Base-by-base conservation (phyloP, 2,797 vertebrate species). In the Hipposideros larvatus region DNA sequence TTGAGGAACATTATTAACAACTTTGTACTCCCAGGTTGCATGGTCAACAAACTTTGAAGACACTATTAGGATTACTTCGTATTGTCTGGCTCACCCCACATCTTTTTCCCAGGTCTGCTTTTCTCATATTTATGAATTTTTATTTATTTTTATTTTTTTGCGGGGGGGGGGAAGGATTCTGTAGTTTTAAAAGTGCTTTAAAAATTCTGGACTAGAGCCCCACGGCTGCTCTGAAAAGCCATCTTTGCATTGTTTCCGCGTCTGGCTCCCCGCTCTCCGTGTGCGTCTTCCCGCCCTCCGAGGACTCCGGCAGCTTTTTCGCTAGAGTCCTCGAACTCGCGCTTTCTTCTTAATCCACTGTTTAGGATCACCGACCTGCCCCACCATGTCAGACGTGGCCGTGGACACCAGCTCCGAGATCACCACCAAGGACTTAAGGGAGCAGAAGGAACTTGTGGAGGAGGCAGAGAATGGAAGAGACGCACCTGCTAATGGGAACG, bases 391-490 rank as follows among this genome's bases (percentile, higher is more conserved):
- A 55, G 53, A 55, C 15, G 18, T 13, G 14, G 53, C 53, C 51
- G 6, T 55, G 53, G 15, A 55, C 15, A 55, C 53, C 53, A 55
- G 53, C 4, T 19, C 53, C 16, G 4, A 55, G 53, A 55, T 55
- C 18, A 55, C 53, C 53, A 55, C 53, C 16, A 98, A 99, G 99
- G 99, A 99, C 95, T 98, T 99, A 98, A 99, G 99, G 97, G 99
- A 99, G 98, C 99, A 99, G 99, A 99, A 99, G 98, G 99, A 99
- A 98, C 98, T 99, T 90, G 98, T 99, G 95, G 99, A 99, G 98
- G 99, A 99, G 98, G 99, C 99, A 96, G 99, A 99, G 98, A 99
- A 99, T 51, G 99, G 99, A 92, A 99, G 99, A 98, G 99, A 99
- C 31, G 98, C 98, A 2, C 99, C 99, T 13, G 99, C 99, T 96